Conservation (phyloP, 2,113 vertebrate genomes). For the Hydrolagus affinis region DNA sequence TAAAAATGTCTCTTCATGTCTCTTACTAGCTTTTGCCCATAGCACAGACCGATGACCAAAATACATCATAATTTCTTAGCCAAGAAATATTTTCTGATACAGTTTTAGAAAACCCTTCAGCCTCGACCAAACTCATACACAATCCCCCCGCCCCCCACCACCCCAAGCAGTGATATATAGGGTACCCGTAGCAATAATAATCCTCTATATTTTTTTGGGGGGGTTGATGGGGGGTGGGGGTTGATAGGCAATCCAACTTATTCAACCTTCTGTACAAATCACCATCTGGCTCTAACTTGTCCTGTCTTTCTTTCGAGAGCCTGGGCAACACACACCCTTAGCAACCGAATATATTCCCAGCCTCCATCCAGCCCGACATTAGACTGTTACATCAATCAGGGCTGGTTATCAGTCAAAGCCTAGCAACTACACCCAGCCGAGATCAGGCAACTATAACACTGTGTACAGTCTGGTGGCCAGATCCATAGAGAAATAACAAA, state of each 20-base stretch:
- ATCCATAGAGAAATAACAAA: background rate
- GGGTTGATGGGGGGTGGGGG: background rate
- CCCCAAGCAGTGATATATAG: background rate
- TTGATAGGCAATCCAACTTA: background rate
- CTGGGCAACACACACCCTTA: no score
- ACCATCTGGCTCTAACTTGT: background rate
- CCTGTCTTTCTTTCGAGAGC: no score
- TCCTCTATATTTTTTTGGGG: background rate
- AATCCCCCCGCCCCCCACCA: no score
- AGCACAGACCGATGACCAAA: background rate
- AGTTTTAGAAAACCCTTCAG: background rate
- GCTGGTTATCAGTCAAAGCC: background rate
- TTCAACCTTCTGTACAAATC: background rate
- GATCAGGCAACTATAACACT: no score
- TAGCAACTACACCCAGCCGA: background rate
- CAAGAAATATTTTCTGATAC: background rate
- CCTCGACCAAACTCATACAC: background rate
- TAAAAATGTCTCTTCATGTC: background rate
- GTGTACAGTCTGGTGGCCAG: background rate
- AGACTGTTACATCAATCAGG: background rate
- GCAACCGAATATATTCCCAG: background rate
- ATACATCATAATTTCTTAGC: no score
- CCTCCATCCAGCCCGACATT: background rate
- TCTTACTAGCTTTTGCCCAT: background rate
- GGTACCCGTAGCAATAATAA: background rate